Percentiles rank a stretch among this genome's conserved stretches.
Evolutionary conservation across 2,888 invertebrate species (phyloP).

Genomic region (Dione vanillae): DNA sequence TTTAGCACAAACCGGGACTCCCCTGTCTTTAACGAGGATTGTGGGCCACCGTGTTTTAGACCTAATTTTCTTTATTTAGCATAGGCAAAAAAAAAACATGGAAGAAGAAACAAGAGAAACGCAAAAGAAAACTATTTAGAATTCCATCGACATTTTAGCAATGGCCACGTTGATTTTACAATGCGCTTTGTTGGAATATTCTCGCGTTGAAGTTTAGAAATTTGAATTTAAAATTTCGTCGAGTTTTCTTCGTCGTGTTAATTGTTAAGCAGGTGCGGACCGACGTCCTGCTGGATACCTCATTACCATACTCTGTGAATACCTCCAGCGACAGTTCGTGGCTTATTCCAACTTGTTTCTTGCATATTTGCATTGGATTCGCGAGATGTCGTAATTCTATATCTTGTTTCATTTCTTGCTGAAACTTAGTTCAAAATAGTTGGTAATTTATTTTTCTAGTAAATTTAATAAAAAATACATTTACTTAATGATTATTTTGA

Average conservation of each 20-base stretch:
- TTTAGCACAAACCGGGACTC: constrained; percentile 38
- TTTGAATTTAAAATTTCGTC: constrained; percentile 77
- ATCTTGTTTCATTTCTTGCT: no score
- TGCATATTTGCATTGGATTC: constrained; percentile 19
- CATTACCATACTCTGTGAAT: constrained; percentile 51
- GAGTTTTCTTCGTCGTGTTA: constrained; percentile 70
- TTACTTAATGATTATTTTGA: no score
- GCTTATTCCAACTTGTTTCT: constrained; percentile 21
- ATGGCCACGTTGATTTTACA: constrained; percentile 39
- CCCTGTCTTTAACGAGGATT: constrained; percentile 12
- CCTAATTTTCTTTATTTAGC: constrained; percentile 52
- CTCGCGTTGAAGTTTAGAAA: constrained; percentile 60
- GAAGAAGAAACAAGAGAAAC: constrained; percentile 9
- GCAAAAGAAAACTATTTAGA: constrained; percentile 47
- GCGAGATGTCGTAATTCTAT: not conserved
- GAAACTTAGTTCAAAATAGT: no score
- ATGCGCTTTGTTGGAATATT: constrained; percentile 50
- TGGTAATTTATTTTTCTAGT: no score
- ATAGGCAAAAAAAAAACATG: constrained; percentile 51
- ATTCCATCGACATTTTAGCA: constrained; percentile 42
- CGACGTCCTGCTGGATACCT: constrained; percentile 60
- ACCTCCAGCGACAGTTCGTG: constrained; percentile 18
- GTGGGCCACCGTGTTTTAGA: constrained; percentile 36
- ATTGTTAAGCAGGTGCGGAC: constrained; percentile 66
- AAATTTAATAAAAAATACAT: no score